Evolutionary conservation across 2,797 vertebrate species (phyloP).

Genomic region (Remorina albescens): DNA sequence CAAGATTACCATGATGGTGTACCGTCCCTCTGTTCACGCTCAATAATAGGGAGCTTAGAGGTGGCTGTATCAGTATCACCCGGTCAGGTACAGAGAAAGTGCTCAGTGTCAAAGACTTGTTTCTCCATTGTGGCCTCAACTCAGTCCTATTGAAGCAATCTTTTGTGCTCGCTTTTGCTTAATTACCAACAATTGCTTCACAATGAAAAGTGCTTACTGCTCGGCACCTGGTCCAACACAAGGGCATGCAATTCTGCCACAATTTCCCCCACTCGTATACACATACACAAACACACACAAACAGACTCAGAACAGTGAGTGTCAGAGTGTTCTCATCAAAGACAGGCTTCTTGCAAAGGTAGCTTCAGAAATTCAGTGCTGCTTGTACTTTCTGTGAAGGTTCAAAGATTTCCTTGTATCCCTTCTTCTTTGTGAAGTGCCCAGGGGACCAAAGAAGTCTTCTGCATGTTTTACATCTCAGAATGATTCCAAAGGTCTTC

Average conservation of each 20-base stretch:
- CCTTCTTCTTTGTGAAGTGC: conserved; percentile 56
- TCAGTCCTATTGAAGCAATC: conserved; percentile 50
- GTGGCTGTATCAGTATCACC: conserved; percentile 74
- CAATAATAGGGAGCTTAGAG: conserved; percentile 51
- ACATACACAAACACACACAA: conserved; percentile 23
- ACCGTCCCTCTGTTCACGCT: conserved; percentile 44
- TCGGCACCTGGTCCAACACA: conserved; percentile 37
- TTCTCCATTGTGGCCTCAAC: conserved; percentile 63
- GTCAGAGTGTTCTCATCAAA: conserved; percentile 69
- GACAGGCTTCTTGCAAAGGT: conserved; percentile 54
- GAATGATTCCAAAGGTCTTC: conserved; percentile 53
- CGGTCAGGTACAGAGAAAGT: conserved; percentile 75
- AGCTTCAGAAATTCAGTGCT: conserved; percentile 62
- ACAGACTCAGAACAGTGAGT: conserved; percentile 47
- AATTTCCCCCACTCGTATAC: conserved; percentile 4
- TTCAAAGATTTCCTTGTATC: conserved; percentile 65
- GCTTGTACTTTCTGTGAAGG: conserved; percentile 62
- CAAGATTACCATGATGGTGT: conserved; percentile 53
- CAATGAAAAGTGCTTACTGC: conserved; percentile 56
- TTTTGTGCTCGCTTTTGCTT: conserved; percentile 68
- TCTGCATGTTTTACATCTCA: conserved; percentile 53
- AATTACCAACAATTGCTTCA: conserved; percentile 65
- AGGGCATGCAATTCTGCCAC: conserved; percentile 44
- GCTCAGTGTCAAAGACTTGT: conserved; percentile 71
- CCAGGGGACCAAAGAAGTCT: conserved; percentile 46